Conservation (phyloP, 2,888 invertebrate genomes). For the Thereva unica region DNA sequence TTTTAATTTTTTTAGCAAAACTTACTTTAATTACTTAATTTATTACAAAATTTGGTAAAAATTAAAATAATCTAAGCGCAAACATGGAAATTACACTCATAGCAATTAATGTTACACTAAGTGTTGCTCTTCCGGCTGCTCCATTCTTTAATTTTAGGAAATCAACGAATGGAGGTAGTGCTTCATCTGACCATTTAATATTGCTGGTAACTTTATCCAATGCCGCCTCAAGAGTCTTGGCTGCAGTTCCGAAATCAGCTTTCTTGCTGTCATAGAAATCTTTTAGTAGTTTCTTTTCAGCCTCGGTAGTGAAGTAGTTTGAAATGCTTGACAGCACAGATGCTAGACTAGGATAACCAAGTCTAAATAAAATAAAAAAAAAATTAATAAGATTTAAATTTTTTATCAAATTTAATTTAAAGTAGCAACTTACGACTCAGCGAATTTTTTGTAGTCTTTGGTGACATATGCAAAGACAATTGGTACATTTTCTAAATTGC, state of each 20-base stretch:
- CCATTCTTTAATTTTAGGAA: neutral
- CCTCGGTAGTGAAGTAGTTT: slow-evolving; percentile 50
- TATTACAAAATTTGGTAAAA: too few species aligned
- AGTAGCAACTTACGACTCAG: slow-evolving; percentile 49
- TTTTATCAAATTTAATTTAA: neutral
- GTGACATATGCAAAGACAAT: slow-evolving; percentile 62
- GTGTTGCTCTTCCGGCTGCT: neutral
- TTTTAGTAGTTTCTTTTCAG: slow-evolving; percentile 47
- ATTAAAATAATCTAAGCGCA: too few species aligned
- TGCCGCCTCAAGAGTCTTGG: slow-evolving; percentile 47
- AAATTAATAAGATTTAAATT: neutral
- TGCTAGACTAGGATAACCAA: slow-evolving; percentile 51
- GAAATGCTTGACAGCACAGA: slow-evolving; percentile 52
- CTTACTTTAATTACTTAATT: too few species aligned
- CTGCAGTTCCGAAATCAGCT: slow-evolving; percentile 49
- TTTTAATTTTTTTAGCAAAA: too few species aligned
- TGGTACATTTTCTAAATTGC: slow-evolving; percentile 62
- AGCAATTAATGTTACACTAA: neutral
- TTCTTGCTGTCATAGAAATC: slow-evolving; percentile 47
- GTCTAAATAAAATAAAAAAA: slow-evolving; percentile 43
- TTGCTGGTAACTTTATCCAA: slow-evolving; percentile 50
- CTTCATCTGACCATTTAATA: slow-evolving; percentile 50
- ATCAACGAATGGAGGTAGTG: slow-evolving; percentile 41
- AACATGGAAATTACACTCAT: too few species aligned
- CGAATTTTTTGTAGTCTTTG: slow-evolving; percentile 44